Evolutionary conservation across 2,113 vertebrate genomes (phyloP).

Genomic region (Oreamnos americanus): DNA sequence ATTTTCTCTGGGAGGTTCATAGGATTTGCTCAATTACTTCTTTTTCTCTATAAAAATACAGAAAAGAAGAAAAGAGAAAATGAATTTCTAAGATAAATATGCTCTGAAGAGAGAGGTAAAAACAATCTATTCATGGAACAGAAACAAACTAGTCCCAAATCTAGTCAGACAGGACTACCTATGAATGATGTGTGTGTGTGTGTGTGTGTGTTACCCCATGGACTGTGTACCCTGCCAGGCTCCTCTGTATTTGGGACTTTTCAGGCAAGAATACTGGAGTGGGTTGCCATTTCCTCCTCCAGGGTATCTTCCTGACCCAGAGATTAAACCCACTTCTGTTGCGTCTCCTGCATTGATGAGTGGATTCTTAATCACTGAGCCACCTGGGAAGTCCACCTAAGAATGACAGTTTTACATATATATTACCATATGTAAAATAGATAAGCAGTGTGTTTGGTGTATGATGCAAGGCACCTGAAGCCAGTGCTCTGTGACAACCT

Average conservation of each 20-base stretch:
- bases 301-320: background rate
- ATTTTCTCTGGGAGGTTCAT: constrained; percentile 37
- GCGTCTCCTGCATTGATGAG: background rate
- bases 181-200: background rate
- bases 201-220: background rate
- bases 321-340: background rate
- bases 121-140: background rate
- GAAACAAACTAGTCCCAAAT: background rate
- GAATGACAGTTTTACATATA: background rate
- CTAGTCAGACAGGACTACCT: background rate
- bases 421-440: background rate
- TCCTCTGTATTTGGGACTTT: background rate
- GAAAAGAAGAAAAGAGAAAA: constrained; percentile 43
- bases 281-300: background rate
- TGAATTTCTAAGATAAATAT: constrained; percentile 51
- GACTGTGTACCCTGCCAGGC: background rate
- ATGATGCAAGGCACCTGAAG: background rate
- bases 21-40: constrained; percentile 16
- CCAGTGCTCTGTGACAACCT: background rate
- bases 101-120: background rate
- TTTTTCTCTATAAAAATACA: constrained; percentile 22
- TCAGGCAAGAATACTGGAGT: background rate
- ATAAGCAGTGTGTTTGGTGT: background rate
- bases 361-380: background rate
- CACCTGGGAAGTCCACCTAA: background rate